A percentile compares a stretch with the other conserved stretches of the same genome.
Conservation (phyloP, 1,140 invertebrate species). For the Coenobita brevimanus region DNA sequence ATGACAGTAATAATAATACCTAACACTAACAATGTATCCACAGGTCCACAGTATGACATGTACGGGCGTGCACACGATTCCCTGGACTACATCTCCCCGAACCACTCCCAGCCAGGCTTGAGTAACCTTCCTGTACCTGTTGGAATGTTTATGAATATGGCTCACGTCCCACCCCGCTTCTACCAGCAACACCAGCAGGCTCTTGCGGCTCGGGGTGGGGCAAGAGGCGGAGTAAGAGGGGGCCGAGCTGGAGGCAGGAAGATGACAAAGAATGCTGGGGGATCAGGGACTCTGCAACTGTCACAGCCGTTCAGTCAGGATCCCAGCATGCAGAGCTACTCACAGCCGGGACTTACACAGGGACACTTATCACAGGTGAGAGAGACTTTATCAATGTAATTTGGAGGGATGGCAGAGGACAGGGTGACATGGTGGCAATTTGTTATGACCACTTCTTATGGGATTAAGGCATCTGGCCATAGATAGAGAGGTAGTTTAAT, state of each 20-base stretch:
- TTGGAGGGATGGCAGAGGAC: too few relatives aligned
- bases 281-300: slow-evolving; percentile 46
- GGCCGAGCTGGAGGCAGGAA: slow-evolving; percentile 31
- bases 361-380: slow-evolving; percentile 76
- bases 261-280: slow-evolving; percentile 46
- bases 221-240: slow-evolving; percentile 27
- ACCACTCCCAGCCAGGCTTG: slow-evolving; percentile 84
- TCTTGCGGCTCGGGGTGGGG: slow-evolving; percentile 74
- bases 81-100: slow-evolving; percentile 93
- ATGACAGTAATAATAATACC: too few relatives aligned
- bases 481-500: too few relatives aligned
- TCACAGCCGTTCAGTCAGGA: slow-evolving; percentile 76
- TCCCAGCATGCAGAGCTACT: slow-evolving; percentile 75
- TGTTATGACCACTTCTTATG: too few relatives aligned
- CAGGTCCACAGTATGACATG: slow-evolving; percentile 59
- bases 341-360: slow-evolving; percentile 74
- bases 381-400: too few relatives aligned
- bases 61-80: slow-evolving; percentile 82
- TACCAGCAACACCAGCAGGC: slow-evolving; percentile 88
- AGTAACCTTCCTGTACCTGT: slow-evolving; percentile 90
- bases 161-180: slow-evolving; percentile 88
- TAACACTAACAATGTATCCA: too few relatives aligned
- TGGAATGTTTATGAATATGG: slow-evolving; percentile 97
- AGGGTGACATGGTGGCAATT: too few relatives aligned
- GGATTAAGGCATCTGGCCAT: too few relatives aligned